Conservation (phyloP, 2,797 vertebrate genomes). For the Austrolebias charrua region DNA sequence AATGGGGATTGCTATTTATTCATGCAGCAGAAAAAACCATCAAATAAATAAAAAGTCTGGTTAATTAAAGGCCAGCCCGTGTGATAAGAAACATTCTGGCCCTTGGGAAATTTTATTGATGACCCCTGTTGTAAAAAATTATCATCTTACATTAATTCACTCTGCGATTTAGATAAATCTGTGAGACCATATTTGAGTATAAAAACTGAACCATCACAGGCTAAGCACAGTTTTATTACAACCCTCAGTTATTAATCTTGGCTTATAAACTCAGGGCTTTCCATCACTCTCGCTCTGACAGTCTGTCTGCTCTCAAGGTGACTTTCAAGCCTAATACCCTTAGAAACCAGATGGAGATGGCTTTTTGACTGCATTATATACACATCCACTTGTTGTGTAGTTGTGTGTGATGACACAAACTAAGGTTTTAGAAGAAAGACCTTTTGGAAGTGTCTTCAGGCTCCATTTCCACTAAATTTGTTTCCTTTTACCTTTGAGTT, state of each 20-base stretch:
- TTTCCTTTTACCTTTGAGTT: constrained; percentile 4
- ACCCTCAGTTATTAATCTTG: constrained; percentile 44
- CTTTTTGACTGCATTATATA: constrained; percentile 43
- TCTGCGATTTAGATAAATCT: constrained; percentile 1
- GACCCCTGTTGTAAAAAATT: too few species aligned
- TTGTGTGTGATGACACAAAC: not conserved
- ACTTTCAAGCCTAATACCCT: constrained; percentile 64
- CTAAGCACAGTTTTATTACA: constrained; percentile 42
- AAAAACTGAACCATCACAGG: constrained; percentile 14
- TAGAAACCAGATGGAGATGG: constrained; percentile 39
- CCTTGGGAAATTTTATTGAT: not conserved
- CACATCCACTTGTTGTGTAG: constrained; percentile 1
- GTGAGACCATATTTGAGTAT: not conserved
- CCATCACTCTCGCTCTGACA: not conserved
- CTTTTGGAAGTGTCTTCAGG: constrained; percentile 33
- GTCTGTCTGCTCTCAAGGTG: constrained; percentile 45
- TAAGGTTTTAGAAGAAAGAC: constrained; percentile 32
- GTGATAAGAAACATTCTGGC: not conserved
- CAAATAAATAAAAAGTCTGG: too few species aligned
- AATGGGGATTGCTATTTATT: not conserved
- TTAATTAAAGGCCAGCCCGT: not conserved
- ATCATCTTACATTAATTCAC: not conserved
- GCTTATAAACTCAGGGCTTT: constrained; percentile 26
- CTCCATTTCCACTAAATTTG: constrained; percentile 23
- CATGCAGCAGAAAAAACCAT: not conserved